Evolutionary conservation across 1,140 invertebrate species (phyloP).

Genomic region (Ylistrum balloti): DNA sequence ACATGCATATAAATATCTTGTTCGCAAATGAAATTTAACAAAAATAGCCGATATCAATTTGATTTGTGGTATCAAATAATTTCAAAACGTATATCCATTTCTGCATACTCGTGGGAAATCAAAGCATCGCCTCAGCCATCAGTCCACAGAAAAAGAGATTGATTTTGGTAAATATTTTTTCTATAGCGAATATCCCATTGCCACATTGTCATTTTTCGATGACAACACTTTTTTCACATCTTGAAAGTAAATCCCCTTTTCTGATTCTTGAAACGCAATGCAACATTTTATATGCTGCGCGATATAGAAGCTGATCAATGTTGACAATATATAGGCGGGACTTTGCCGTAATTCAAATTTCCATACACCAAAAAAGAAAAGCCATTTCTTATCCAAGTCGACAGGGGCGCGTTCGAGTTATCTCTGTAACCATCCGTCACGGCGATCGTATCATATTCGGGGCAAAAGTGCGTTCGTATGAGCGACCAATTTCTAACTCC

Average conservation of each 20-base stretch:
- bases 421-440: constrained; percentile 17
- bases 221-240: background rate
- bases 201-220: background rate
- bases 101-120: background rate
- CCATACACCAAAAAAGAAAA: constrained; percentile 17
- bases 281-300: background rate
- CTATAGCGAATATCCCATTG: background rate
- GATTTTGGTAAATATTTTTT: background rate
- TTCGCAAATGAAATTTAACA: background rate
- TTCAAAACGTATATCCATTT: background rate
- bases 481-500: constrained; percentile 12
- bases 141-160: background rate
- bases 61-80: background rate
- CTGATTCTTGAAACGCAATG: background rate
- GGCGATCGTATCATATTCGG: constrained; percentile 36
- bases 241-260: background rate
- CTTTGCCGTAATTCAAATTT: background rate
- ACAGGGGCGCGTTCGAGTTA: constrained; percentile 30
- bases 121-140: background rate
- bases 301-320: background rate
- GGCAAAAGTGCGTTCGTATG: constrained; percentile 30
- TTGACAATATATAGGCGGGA: background rate
- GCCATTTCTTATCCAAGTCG: constrained; percentile 32
- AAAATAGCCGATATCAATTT: background rate
- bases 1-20: background rate